Percentiles rank a stretch among this genome's conserved stretches.
These are phyloP conservation scores for Colletes gigas DNA, from an alignment of 1,140 invertebrate genomes.

Conservation along the genomic window DNA sequence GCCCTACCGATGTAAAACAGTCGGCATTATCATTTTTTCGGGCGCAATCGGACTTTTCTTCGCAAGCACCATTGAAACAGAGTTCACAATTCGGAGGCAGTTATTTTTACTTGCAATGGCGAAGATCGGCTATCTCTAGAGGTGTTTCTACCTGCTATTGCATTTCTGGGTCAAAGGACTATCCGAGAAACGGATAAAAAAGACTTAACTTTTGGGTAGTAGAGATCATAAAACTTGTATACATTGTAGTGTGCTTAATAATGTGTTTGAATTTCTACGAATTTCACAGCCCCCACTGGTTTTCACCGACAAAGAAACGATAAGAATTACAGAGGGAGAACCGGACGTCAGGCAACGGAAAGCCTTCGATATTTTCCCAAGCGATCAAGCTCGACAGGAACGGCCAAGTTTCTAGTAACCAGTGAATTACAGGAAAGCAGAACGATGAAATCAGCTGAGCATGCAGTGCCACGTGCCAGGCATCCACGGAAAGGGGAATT, in stretches of 20 bases:
- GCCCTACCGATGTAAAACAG: neutral
- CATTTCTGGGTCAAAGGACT: conserved; percentile 25
- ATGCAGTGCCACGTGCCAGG: conserved; percentile 70
- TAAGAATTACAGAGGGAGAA: no score
- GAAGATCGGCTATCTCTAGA: neutral
- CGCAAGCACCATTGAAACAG: neutral
- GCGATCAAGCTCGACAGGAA: neutral
- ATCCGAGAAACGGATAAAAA: neutral
- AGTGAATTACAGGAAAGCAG: conserved; percentile 52
- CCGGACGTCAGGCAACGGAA: neutral
- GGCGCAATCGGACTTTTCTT: no score
- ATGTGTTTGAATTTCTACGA: neutral
- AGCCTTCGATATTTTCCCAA: neutral
- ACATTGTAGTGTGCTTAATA: no score
- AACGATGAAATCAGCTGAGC: conserved; percentile 58
- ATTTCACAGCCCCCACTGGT: no score
- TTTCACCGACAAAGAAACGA: no score
- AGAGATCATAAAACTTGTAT: no score
- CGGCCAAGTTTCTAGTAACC: conserved; percentile 29
- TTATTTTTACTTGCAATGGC: neutral
- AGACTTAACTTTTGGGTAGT: no score
- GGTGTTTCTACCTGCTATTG: conserved; percentile 15
- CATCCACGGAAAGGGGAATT: conserved; percentile 62
- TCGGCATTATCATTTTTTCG: neutral
- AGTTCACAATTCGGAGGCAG: neutral